Conservation (phyloP, 2,888 invertebrate species). For the Drosophila imparisetae region DNA sequence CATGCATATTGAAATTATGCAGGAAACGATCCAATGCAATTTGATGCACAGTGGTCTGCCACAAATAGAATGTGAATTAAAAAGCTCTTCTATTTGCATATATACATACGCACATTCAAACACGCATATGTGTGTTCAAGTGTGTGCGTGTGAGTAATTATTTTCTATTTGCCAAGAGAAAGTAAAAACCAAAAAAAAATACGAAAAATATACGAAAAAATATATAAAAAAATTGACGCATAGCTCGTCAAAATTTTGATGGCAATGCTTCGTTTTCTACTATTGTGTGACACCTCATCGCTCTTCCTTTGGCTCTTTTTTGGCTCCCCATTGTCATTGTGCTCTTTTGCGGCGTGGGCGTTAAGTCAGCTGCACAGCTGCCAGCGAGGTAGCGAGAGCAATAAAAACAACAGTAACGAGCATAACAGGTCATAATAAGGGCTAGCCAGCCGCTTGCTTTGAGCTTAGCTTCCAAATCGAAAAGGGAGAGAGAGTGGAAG, state of each 20-base stretch:
- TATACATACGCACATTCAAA: not conserved
- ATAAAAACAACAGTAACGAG: conserved; percentile 30
- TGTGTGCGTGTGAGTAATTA: conserved; percentile 53
- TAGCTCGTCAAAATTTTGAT: conserved; percentile 75
- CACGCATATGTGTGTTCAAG: not conserved
- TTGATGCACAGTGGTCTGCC: conserved; percentile 16
- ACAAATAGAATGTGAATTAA: conserved; percentile 33
- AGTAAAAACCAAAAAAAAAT: conserved; percentile 71
- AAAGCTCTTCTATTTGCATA: conserved; percentile 40
- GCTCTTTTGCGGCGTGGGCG: conserved; percentile 56
- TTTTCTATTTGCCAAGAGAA: conserved; percentile 75
- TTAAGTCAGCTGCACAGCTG: conserved; percentile 63
- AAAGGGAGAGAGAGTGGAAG: conserved; percentile 10
- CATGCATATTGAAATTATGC: conserved; percentile 26
- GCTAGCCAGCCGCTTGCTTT: conserved; percentile 21
- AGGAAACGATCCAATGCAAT: conserved; percentile 44
- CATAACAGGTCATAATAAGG: conserved; percentile 49
- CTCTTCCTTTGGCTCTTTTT: conserved; percentile 14
- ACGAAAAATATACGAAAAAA: conserved; percentile 27
- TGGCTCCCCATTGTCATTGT: conserved; percentile 25
- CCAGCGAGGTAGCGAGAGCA: conserved; percentile 19
- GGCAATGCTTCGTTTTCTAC: conserved; percentile 66
- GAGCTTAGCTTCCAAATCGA: conserved; percentile 7
- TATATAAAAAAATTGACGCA: conserved; percentile 45
- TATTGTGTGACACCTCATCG: conserved; percentile 48